Base-by-base conservation (phyloP, 1,140 invertebrate genomes). In the Sminthurinus signatus region DNA sequence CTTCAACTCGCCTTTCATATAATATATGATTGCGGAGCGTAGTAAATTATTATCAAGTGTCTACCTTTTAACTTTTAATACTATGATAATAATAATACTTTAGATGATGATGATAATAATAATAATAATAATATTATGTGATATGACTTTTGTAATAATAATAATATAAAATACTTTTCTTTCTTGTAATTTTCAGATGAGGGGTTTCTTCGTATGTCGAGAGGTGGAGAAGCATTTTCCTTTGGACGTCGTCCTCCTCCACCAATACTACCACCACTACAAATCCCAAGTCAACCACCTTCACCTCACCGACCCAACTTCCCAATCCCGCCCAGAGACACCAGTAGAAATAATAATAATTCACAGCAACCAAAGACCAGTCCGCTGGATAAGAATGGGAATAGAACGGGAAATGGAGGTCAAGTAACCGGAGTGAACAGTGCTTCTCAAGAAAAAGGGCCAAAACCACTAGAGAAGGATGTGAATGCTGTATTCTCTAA, bases 121-220 rank as follows among this genome's bases (percentile, higher is more conserved):
- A n/a, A n/a, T n/a, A n/a, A n/a, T n/a, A n/a, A n/a, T n/a, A n/a
- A n/a, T n/a, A n/a, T n/a, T n/a, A n/a, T n/a, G n/a, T n/a, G n/a
- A n/a, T n/a, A n/a, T n/a, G n/a, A n/a, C n/a, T n/a, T n/a, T n/a
- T n/a, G n/a, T n/a, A n/a, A n/a, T n/a, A n/a, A n/a, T n/a, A n/a
- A n/a, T n/a, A n/a, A n/a, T n/a, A n/a, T n/a, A n/a, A n/a, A n/a
- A n/a, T n/a, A n/a, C n/a, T 36, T 36, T 36, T 36, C 32, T 5
- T 36, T 8, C 15, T 8, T 36, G 32, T 36, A 62, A 36, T 62
- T 72, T 67, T 28, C 44, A 71, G 71, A 73, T 71, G 71, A 73
- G 62, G 71, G 71, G 55, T 73, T 73, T 60, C 65, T 73, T 23
- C 65, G 71, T 39, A 73, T 73, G 71, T 73, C 71, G 39, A 56